phyloP scores from a whole-genome alignment of 2,113 vertebrate genomes.

The Falcunculus frontatus region DNA sequence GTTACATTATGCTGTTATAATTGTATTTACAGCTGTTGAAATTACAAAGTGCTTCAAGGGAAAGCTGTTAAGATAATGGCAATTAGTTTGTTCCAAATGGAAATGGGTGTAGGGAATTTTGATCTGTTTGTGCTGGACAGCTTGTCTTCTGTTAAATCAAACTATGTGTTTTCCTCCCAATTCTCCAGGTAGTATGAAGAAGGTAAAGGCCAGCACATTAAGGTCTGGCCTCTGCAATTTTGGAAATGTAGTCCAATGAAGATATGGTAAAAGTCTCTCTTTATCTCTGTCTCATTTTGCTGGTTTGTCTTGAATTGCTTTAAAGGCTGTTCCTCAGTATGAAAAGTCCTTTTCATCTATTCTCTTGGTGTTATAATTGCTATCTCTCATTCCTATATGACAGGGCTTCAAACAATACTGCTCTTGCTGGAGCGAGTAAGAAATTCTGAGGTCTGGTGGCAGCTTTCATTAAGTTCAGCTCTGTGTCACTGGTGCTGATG shows the following conservation, averaged over 20 bases:
- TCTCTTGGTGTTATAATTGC: background rate
- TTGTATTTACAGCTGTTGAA: background rate
- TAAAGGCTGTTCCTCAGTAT: background rate
- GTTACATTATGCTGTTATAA: background rate
- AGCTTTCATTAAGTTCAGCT: background rate
- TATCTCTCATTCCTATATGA: background rate
- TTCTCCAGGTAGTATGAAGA: background rate
- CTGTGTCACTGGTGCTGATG: background rate
- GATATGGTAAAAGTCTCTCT: background rate
- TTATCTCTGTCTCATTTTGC: background rate
- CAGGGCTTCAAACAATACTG: background rate
- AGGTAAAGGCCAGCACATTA: background rate
- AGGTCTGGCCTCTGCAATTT: background rate
- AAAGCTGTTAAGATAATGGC: background rate
- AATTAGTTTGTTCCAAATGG: background rate
- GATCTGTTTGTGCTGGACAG: background rate
- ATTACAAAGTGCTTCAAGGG: background rate
- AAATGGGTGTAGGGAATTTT: background rate
- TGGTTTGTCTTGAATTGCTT: background rate
- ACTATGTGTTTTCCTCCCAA: background rate
- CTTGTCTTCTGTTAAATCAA: background rate
- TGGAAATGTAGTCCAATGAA: background rate
- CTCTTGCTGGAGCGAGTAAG: fast-evolving
- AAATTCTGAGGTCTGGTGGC: background rate
- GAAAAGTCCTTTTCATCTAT: background rate